phyloP scores from a whole-genome alignment of 2,888 invertebrate genomes.

The Patella depressa region DNA sequence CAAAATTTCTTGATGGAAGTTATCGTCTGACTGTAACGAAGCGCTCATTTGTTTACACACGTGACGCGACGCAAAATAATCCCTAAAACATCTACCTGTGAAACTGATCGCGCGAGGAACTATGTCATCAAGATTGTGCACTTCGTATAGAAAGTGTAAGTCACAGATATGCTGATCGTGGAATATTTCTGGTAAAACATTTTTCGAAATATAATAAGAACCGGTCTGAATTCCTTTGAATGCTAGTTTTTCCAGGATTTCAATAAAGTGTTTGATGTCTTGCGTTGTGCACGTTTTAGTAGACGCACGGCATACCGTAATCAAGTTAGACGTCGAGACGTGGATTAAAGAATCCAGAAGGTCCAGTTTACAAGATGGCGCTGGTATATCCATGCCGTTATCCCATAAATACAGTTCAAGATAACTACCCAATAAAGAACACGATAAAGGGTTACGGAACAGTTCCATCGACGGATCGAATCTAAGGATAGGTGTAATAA shows the following conservation, averaged over 20 bases:
- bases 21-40: not conserved
- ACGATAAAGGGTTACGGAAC: constrained; percentile 36
- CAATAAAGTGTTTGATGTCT: not conserved
- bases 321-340: not conserved
- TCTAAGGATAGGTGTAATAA: constrained; percentile 29
- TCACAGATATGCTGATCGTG: constrained; percentile 41
- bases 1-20: not conserved
- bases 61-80: constrained; percentile 40
- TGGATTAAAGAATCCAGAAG: not conserved
- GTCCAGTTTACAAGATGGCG: not conserved
- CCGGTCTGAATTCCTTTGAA: constrained; percentile 39
- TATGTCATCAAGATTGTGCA: constrained; percentile 37
- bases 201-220: constrained; percentile 38
- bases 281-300: not conserved
- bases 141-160: constrained; percentile 37
- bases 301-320: not conserved
- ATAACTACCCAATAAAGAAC: constrained; percentile 35
- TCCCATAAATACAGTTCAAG: constrained; percentile 17
- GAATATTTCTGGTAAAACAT: constrained; percentile 34
- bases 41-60: constrained; percentile 38
- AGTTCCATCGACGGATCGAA: constrained; percentile 37
- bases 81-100: constrained; percentile 40
- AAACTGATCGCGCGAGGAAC: constrained; percentile 29
- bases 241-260: constrained; percentile 22
- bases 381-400: not conserved